Evolutionary conservation across 2,113 vertebrate genomes (phyloP).

Genomic region (Grallaria varia): DNA sequence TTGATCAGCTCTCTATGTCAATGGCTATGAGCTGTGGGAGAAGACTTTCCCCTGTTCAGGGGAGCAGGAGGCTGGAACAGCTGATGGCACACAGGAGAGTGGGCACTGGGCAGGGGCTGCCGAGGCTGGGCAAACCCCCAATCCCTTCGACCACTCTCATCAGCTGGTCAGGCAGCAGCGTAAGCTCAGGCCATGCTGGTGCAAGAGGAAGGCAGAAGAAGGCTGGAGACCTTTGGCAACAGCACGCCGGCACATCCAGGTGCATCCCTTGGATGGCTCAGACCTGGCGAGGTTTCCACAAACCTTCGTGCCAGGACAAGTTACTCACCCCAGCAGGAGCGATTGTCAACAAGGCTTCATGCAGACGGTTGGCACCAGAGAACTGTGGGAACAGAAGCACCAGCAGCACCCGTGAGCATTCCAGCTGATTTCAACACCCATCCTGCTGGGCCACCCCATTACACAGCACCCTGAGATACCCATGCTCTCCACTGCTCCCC

Average conservation of each 20-base stretch:
- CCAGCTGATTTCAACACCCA: too few relatives aligned
- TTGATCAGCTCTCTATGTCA: neutral
- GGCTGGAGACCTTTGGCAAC: neutral
- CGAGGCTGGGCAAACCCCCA: neutral
- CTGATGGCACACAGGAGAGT: accelerated
- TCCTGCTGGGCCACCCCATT: neutral
- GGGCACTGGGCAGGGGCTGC: neutral
- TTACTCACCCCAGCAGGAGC: constrained; percentile 9
- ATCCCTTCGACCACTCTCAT: neutral
- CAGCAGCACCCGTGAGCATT: accelerated
- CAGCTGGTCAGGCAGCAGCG: neutral
- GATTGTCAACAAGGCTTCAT: neutral
- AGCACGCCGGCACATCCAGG: accelerated
- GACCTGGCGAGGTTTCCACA: neutral
- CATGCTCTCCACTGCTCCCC: neutral
- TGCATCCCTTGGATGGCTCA: accelerated
- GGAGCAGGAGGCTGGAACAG: neutral
- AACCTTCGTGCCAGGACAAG: accelerated
- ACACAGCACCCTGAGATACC: neutral
- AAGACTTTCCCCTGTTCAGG: neutral
- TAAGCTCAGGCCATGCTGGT: neutral
- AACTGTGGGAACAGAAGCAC: neutral
- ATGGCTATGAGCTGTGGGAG: neutral
- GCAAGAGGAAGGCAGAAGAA: neutral
- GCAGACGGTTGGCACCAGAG: neutral